Evolutionary conservation across 2,797 vertebrate species (phyloP).

Genomic region (Poecile montanus): DNA sequence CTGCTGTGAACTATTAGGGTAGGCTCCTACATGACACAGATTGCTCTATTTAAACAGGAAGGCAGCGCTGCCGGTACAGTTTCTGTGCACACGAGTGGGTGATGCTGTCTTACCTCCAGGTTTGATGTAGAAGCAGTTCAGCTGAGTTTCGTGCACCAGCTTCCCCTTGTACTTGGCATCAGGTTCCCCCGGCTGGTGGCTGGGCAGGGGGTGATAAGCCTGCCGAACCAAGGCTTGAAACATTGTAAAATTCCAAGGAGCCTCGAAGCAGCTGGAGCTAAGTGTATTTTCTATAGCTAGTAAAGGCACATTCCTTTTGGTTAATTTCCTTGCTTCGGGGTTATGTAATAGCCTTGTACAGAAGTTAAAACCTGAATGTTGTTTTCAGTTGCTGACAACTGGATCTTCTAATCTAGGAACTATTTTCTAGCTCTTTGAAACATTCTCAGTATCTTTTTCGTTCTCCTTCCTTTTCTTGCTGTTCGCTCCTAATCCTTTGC

Average conservation of each 20-base stretch:
- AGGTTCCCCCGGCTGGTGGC: constrained; percentile 77
- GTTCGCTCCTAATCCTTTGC: constrained; percentile 22
- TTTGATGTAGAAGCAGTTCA: constrained; percentile 84
- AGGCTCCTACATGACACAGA: not conserved
- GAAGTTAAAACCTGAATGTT: not conserved
- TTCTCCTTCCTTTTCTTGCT: constrained; percentile 7
- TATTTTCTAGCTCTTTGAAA: not conserved
- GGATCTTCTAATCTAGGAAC: not conserved
- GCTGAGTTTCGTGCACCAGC: constrained; percentile 86
- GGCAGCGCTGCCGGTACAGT: not conserved
- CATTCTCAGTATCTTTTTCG: not conserved
- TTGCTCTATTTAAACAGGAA: not conserved
- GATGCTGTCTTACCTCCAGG: constrained; percentile 88
- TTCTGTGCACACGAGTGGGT: not conserved
- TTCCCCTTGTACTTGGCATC: constrained; percentile 87
- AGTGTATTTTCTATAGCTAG: not conserved
- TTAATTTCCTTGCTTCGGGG: not conserved
- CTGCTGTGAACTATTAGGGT: not conserved
- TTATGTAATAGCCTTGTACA: not conserved
- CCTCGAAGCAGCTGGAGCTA: not conserved
- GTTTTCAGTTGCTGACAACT: not conserved
- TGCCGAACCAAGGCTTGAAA: constrained; percentile 76
- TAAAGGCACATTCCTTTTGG: not conserved
- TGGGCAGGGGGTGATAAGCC: constrained; percentile 69
- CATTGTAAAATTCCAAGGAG: constrained; percentile 67